Percentiles rank a stretch among this genome's conserved stretches.
phyloP scores from a whole-genome alignment of 2,113 vertebrate species.

The Gracilinanus agilis region DNA sequence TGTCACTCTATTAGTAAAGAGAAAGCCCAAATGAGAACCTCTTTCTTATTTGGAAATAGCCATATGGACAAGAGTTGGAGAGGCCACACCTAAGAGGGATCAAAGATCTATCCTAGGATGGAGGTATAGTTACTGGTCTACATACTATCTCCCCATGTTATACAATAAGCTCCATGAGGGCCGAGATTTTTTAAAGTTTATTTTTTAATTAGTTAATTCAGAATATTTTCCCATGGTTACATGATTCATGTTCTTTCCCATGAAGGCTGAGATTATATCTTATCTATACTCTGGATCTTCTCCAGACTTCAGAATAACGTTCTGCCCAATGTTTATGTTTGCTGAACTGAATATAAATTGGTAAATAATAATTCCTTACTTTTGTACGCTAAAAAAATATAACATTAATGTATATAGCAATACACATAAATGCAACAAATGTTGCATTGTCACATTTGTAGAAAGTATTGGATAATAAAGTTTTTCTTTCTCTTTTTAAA shows the following conservation, averaged over 20 bases:
- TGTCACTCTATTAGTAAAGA: background rate
- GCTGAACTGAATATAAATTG: background rate
- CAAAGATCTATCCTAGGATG: background rate
- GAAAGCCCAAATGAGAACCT: background rate
- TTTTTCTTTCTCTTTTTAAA: background rate
- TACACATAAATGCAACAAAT: background rate
- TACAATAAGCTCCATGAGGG: background rate
- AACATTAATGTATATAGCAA: background rate
- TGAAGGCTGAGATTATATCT: background rate
- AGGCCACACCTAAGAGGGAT: background rate
- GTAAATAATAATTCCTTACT: background rate
- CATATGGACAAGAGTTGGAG: background rate
- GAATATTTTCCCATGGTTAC: no score
- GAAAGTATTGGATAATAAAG: background rate
- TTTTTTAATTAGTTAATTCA: no score
- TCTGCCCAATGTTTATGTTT: background rate
- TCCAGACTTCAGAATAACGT: background rate
- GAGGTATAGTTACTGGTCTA: background rate
- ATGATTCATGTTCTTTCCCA: no score
- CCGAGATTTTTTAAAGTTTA: background rate
- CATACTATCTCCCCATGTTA: background rate
- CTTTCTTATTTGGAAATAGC: background rate
- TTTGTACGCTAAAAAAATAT: background rate
- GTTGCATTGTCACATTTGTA: background rate
- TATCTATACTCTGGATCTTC: background rate